phyloP scores from a whole-genome alignment of 2,888 invertebrate species.

The Trilocha varians region DNA sequence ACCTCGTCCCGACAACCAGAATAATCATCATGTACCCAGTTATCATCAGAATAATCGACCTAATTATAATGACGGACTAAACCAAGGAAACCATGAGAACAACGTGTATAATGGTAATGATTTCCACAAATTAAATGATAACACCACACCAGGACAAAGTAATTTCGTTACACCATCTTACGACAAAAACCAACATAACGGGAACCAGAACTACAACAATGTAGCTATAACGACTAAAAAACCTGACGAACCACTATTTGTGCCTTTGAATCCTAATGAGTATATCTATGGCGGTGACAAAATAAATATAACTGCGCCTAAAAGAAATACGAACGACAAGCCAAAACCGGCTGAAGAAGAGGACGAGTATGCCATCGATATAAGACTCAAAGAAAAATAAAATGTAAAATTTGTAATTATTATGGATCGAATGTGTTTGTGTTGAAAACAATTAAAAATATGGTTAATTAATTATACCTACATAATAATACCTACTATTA shows the following conservation, averaged over 20 bases:
- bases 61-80: background rate
- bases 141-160: no score
- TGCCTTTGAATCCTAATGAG: slow-evolving; percentile 44
- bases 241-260: slow-evolving; percentile 38
- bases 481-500: no score
- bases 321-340: slow-evolving; percentile 39
- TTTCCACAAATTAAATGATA: slow-evolving; percentile 4
- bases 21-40: slow-evolving; percentile 2
- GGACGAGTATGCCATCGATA: slow-evolving; percentile 43
- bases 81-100: slow-evolving; percentile 1
- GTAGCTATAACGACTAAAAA: slow-evolving; percentile 26
- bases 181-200: background rate
- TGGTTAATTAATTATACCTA: no score
- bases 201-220: background rate
- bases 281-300: slow-evolving; percentile 38
- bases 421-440: no score
- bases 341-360: slow-evolving; percentile 22
- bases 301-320: slow-evolving; percentile 41
- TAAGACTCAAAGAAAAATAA: slow-evolving; percentile 39
- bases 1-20: slow-evolving; percentile 4
- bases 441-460: no score
- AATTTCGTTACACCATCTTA: no score
- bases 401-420: no score
- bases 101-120: slow-evolving; percentile 3
- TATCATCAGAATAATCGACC: slow-evolving; percentile 1